These are phyloP conservation scores for Mycteria americana DNA, from an alignment of 2,797 vertebrate species.

Conservation along the genomic window DNA sequence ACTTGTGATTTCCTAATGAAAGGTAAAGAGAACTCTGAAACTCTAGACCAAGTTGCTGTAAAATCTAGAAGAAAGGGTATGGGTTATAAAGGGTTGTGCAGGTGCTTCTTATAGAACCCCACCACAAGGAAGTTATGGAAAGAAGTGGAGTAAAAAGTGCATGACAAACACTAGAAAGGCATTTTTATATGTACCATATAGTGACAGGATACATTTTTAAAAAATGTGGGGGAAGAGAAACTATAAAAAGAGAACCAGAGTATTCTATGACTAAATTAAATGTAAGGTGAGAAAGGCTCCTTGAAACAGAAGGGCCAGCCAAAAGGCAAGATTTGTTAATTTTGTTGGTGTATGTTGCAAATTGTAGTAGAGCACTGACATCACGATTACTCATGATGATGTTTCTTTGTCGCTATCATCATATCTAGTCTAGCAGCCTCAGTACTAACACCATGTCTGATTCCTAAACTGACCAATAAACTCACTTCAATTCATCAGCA, in stretches of 20 bases:
- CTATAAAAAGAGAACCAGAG: background rate
- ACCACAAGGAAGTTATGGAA: background rate
- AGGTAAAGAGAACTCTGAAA: background rate
- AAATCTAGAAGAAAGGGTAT: background rate
- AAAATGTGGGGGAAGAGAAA: background rate
- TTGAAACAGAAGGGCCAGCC: background rate
- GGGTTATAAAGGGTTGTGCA: background rate
- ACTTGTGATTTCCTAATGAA: background rate
- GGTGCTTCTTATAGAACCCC: background rate
- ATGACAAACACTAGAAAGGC: background rate
- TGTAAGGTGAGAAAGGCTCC: background rate
- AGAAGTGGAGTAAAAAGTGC: background rate
- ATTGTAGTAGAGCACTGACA: background rate
- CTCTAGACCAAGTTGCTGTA: background rate
- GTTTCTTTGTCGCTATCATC: background rate
- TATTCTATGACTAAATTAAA: background rate
- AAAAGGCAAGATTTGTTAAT: background rate
- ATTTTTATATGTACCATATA: background rate
- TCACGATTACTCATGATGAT: background rate
- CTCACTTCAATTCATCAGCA: background rate
- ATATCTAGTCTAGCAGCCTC: background rate
- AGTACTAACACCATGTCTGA: background rate
- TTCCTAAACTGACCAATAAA: background rate
- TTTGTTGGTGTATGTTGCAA: background rate
- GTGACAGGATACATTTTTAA: background rate